phyloP scores from a whole-genome alignment of 1,140 invertebrate genomes.

The Drosophila funebris region DNA sequence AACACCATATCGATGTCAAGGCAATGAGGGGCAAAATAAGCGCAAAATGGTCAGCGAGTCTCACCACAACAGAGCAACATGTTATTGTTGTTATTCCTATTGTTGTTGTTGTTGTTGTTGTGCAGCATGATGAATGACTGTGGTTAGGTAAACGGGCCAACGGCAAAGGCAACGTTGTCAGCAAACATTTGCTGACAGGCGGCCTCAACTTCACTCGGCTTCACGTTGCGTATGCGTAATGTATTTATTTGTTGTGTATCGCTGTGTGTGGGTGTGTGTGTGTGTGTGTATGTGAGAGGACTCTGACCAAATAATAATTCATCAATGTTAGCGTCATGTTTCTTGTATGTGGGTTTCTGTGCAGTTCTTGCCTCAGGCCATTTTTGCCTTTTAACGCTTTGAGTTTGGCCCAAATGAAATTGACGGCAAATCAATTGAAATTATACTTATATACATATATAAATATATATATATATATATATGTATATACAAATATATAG shows the following conservation, averaged over 20 bases:
- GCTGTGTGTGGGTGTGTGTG: not conserved
- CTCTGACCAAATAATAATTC: constrained; percentile 63
- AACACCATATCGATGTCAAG: constrained; percentile 71
- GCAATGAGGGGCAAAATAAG: constrained; percentile 46
- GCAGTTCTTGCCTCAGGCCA: constrained; percentile 17
- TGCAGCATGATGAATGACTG: constrained; percentile 74
- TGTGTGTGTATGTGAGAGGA: not conserved
- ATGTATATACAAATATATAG: too few relatives aligned
- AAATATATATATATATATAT: constrained; percentile 20
- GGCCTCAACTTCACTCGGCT: constrained; percentile 48
- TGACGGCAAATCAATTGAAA: constrained; percentile 82
- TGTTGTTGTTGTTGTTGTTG: constrained; percentile 37
- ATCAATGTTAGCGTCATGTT: constrained; percentile 65
- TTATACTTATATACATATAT: constrained; percentile 27
- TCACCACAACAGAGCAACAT: constrained; percentile 39
- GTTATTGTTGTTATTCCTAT: constrained; percentile 46
- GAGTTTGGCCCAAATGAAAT: constrained; percentile 61
- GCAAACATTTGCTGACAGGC: constrained; percentile 65
- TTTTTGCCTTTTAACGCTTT: constrained; percentile 44
- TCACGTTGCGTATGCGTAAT: constrained; percentile 70
- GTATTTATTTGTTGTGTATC: constrained; percentile 17
- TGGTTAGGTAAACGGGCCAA: constrained; percentile 44
- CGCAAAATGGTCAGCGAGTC: constrained; percentile 54
- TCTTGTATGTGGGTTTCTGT: constrained; percentile 21
- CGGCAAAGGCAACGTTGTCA: too few relatives aligned